Evolutionary conservation across 1,140 invertebrate genomes (phyloP), one percentile per base, ranked within the genome.

Genomic region (Papilio aristodemus): DNA sequence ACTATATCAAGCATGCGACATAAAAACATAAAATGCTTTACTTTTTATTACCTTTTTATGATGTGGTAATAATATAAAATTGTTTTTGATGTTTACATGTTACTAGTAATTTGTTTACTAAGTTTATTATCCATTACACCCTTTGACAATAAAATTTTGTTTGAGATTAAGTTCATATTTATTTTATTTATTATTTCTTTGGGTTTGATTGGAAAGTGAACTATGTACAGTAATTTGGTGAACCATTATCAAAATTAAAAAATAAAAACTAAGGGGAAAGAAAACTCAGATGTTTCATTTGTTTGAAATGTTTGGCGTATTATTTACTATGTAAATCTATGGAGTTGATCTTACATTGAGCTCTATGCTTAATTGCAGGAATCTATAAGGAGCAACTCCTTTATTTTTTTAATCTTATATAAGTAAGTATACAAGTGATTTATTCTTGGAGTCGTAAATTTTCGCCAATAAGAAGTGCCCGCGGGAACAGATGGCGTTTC

Each of bases 381-480:
- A 17, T 50, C 19, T 50, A 22, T 50, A 22, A 50, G 8, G 8
- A 22, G 11, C 22, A 50, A 50, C 22, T 17, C 46, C 46, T 10
- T 58, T 32, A 58, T 1, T 57, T 32, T 58, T 58, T 4, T 11
- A 14, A 25, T 32, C 22, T 58, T 58, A 11, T n/a, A 58, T 58
- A 32, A 58, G 54, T 58, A 58, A 58, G 38, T 72, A n/a, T 69
- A 58, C 71, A 14, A 43, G 78, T 81, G 75, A 79, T 82, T 82
- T 82, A 80, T 80, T 79, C 72, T 71, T 59, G 73, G 64, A 75
- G 77, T 74, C 73, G 71, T 78, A 78, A 81, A 79, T 75, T 76
- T 72, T 63, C 66, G 59, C 36, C 25, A 27, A 64, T 73, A 71
- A 72, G 63, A 68, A 70, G 67, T 63, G 71, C 68, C 67, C 67